These are phyloP conservation scores for Sylvilagus bachmani DNA, from an alignment of 2,113 vertebrate species.

Conservation along the genomic window DNA sequence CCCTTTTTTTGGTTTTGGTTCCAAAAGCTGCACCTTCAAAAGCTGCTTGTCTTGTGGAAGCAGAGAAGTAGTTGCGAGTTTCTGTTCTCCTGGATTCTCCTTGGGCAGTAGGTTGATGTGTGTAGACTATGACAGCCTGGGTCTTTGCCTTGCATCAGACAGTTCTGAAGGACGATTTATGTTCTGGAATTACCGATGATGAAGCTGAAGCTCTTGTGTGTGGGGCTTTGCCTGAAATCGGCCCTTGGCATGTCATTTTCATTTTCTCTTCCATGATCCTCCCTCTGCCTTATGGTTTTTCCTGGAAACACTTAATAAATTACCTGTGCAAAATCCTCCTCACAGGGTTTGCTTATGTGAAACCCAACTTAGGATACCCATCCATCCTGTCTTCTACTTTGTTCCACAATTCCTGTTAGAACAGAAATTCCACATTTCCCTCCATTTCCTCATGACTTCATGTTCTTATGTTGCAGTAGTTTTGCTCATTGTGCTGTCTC, in stretches of 20 bases:
- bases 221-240: conserved; percentile 23
- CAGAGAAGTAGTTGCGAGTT: not conserved
- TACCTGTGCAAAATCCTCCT: not conserved
- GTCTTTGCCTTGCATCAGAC: not conserved
- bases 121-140: not conserved
- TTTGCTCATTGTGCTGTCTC: not conserved
- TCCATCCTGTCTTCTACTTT: not conserved
- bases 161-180: not conserved
- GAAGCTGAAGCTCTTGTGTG: not conserved
- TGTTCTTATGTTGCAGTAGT: not conserved
- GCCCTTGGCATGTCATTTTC: not conserved
- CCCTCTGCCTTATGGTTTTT: not conserved
- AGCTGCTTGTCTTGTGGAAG: not conserved
- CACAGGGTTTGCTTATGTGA: not conserved
- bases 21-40: not conserved
- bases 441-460: not conserved
- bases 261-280: not conserved
- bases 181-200: not conserved
- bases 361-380: not conserved
- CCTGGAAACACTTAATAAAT: not conserved
- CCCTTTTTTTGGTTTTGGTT: not conserved
- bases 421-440: not conserved
- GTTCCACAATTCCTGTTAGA: not conserved
- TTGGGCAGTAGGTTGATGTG: not conserved
- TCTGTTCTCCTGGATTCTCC: not conserved